A percentile compares a stretch with the other conserved stretches of the same genome.
phyloP scores from a whole-genome alignment of 2,888 invertebrate genomes.

The Drosophila anceps region DNA sequence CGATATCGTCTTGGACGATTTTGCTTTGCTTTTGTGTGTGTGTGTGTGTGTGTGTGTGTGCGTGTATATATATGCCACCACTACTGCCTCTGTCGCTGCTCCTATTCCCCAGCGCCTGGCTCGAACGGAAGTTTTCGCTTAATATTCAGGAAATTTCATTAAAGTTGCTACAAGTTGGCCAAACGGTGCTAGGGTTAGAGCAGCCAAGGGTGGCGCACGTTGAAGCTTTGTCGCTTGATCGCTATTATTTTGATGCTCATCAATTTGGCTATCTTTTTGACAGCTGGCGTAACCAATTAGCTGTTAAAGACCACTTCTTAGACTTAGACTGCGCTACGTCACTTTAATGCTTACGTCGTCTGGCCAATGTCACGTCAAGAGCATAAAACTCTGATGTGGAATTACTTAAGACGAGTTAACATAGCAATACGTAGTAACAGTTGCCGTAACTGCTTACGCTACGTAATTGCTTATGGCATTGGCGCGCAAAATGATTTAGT shows the following conservation, averaged over 20 bases:
- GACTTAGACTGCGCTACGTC: not conserved
- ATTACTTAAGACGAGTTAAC: not conserved
- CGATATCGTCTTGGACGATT: conserved; percentile 22
- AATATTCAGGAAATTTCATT: conserved; percentile 77
- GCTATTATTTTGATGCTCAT: conserved; percentile 36
- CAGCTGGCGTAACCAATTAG: conserved; percentile 10
- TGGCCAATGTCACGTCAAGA: not conserved
- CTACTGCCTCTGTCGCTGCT: not conserved
- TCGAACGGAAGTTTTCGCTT: conserved; percentile 65
- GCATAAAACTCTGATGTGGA: not conserved
- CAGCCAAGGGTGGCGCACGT: not conserved
- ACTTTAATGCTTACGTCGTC: not conserved
- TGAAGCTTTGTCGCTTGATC: conserved; percentile 31
- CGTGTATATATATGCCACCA: not conserved
- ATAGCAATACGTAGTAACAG: not conserved
- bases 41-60: not conserved
- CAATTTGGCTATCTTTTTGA: conserved; percentile 20
- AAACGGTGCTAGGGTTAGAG: not conserved
- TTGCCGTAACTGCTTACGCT: not conserved
- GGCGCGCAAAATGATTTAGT: too few relatives aligned
- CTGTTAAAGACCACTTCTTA: not conserved
- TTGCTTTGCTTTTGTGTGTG: conserved; percentile 17
- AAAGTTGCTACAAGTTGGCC: conserved; percentile 59
- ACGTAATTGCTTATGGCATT: not conserved
- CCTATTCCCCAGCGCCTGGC: conserved; percentile 8